Evolutionary conservation across 1,140 invertebrate species (phyloP), one percentile per base, ranked within the genome.

Genomic region (Sipha flava): DNA sequence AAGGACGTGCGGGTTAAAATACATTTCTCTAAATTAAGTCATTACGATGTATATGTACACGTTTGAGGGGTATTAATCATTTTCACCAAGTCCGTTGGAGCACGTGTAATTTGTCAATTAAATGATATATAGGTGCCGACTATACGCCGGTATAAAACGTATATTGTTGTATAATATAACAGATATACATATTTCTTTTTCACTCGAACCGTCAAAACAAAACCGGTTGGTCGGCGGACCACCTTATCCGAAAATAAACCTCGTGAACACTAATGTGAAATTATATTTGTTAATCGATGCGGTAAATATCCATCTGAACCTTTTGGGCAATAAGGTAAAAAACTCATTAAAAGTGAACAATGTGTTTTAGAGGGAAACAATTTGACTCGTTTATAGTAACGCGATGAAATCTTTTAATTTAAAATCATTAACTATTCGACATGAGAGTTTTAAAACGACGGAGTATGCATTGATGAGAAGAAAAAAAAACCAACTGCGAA

Each of bases 21-120:
- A 45, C 26, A 29, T 45, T 26, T 68, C 64, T 68, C 29, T 68
- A 68, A 68, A 68, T 68, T 45, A 45, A 26, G 37, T 68, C 64
- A 18, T 68, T 45, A 68, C 45, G 10, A 4, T 40, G 37, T 10
- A 10, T 10, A 10, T 6, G 37, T 40, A 6, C 37, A 4, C 10
- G 10, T 40, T 10, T 40, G 37, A 6, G 10, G 4, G 1, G 18
- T 70, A 70, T 70, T 70, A 70, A 70, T 47, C 40, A 70, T 70
- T 70, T 45, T 70, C 12, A 26, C 47, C 10, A 70, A 70, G 26
- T 70, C 40, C 66, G 29, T 70, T n/a, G 66, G 66, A 70, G 66
- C 40, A 43, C 43, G 26, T 29, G 66, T 70, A 70, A 70, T 70
- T 70, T 70, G 66, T 70, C 66, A 70, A 47, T 70, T 70, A 70